These are phyloP conservation scores for Mellilla xanthometata DNA, from an alignment of 2,888 invertebrate genomes.

Conservation along the genomic window DNA sequence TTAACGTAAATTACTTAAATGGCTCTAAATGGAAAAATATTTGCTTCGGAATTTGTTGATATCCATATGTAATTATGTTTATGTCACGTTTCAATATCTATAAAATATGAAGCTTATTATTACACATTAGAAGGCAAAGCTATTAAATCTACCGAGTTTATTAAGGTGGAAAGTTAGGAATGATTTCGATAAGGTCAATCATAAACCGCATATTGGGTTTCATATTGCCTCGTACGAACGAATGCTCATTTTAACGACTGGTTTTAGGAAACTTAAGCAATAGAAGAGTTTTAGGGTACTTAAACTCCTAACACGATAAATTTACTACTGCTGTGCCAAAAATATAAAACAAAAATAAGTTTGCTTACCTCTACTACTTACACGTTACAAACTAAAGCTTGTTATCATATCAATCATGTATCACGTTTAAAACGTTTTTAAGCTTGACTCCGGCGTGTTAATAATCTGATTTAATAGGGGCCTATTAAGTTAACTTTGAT, in stretches of 20 bases:
- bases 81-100: conserved; percentile 10
- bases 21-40: conserved; percentile 7
- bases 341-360: too few relatives aligned
- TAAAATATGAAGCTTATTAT: conserved; percentile 18
- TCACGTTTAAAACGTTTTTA: too few relatives aligned
- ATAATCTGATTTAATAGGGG: conserved; percentile 35
- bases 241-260: conserved; percentile 29
- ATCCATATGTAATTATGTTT: conserved; percentile 5
- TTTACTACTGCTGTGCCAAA: too few relatives aligned
- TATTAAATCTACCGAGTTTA: conserved; percentile 42
- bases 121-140: conserved; percentile 43
- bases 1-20: background rate
- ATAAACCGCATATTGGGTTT: conserved; percentile 46
- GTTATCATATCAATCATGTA: too few relatives aligned
- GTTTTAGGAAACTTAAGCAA: conserved; percentile 18
- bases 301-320: too few relatives aligned
- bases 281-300: background rate
- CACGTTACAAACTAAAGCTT: too few relatives aligned
- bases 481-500: conserved; percentile 37
- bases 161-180: conserved; percentile 37
- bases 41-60: background rate
- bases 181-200: conserved; percentile 48
- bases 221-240: conserved; percentile 39
- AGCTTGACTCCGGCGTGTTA: conserved; percentile 23
- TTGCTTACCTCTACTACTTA: too few relatives aligned